Conservation (phyloP, 2,113 vertebrate species). For the Calyptomena viridis region DNA sequence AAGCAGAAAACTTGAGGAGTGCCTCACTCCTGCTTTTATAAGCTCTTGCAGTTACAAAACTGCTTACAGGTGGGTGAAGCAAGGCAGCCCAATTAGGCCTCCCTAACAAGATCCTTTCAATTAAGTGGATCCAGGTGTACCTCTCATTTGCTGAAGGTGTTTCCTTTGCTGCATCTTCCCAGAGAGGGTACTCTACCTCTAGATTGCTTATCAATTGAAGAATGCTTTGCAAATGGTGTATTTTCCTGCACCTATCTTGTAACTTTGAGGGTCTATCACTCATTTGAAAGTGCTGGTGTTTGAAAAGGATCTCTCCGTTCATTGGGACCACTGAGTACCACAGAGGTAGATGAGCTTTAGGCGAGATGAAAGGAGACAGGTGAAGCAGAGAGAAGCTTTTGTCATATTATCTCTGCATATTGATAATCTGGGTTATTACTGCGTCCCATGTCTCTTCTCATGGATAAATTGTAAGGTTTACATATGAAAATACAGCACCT, state of each 20-base stretch:
- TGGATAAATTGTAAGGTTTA: not conserved
- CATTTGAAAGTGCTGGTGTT: not conserved
- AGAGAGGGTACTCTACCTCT: not conserved
- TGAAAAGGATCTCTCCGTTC: not conserved
- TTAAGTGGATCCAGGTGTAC: constrained; percentile 41
- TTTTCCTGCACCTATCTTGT: not conserved
- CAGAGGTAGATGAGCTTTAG: not conserved
- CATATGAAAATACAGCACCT: not conserved
- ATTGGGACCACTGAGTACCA: rapidly evolving
- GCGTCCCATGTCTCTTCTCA: not conserved
- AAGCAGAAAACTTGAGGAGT: not conserved
- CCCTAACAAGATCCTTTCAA: not conserved
- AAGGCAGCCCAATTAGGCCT: not conserved
- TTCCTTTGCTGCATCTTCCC: not conserved
- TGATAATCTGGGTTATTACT: not conserved
- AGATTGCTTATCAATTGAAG: not conserved
- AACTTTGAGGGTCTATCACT: not conserved
- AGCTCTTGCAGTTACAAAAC: not conserved
- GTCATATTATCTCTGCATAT: rapidly evolving
- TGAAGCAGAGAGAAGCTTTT: not conserved
- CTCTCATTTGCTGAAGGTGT: not conserved
- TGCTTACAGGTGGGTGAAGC: not conserved
- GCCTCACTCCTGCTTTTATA: not conserved
- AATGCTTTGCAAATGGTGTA: not conserved
- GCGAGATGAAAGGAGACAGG: not conserved